These are phyloP conservation scores for Stictocephala bisonia DNA, from an alignment of 2,888 invertebrate genomes.

Conservation along the genomic window DNA sequence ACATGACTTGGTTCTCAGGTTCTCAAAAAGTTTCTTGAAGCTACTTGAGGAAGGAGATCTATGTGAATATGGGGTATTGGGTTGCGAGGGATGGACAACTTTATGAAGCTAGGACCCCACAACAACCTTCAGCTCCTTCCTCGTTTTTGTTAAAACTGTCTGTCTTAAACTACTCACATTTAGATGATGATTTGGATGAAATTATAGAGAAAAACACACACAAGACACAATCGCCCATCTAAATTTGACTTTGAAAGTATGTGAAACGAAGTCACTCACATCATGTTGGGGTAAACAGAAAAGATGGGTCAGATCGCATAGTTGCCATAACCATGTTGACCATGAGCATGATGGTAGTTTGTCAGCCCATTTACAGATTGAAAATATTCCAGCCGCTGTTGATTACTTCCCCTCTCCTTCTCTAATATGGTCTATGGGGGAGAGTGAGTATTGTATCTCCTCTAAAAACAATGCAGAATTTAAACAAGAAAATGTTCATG, in stretches of 20 bases:
- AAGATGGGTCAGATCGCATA: conserved; percentile 72
- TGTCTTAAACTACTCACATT: conserved; percentile 84
- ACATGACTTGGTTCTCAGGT: too few relatives aligned
- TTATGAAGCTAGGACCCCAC: too few relatives aligned
- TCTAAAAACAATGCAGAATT: conserved; percentile 39
- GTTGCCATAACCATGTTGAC: conserved; percentile 81
- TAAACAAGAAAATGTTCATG: conserved; percentile 44
- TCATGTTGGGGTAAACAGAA: conserved; percentile 52
- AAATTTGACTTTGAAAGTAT: conserved; percentile 41
- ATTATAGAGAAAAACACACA: conserved; percentile 54
- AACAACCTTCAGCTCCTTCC: too few relatives aligned
- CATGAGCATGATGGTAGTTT: conserved; percentile 74
- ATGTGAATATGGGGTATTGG: too few relatives aligned
- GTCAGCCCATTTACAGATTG: conserved; percentile 77
- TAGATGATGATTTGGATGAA: conserved; percentile 83
- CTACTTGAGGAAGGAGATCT: too few relatives aligned
- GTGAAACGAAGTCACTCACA: conserved; percentile 63
- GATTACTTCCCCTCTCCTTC: conserved; percentile 51
- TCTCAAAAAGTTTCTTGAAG: too few relatives aligned
- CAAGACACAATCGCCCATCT: conserved; percentile 47
- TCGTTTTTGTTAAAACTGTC: conserved; percentile 82
- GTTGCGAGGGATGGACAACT: too few relatives aligned
- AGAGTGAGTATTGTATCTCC: conserved; percentile 47
- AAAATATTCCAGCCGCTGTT: conserved; percentile 68
- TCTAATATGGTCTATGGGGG: conserved; percentile 53